Conservation (phyloP, 2,797 vertebrate genomes). For the Aldrovandia affinis region DNA sequence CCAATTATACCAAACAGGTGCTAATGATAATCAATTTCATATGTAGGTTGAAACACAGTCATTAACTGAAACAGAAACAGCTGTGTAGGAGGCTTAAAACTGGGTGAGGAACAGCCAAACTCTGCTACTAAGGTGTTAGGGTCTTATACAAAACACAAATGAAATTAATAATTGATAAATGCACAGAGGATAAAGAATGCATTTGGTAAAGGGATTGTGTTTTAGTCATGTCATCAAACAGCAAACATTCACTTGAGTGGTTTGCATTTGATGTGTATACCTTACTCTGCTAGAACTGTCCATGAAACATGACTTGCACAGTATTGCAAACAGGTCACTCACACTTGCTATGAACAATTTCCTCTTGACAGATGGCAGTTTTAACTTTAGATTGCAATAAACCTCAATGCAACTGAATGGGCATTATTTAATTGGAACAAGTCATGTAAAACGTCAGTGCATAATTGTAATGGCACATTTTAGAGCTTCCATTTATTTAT, state of each 20-base stretch:
- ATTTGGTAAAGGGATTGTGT: background rate
- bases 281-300: background rate
- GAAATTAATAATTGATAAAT: slow-evolving; percentile 57
- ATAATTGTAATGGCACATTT: slow-evolving; percentile 49
- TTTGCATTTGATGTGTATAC: background rate
- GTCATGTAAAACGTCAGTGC: slow-evolving; percentile 63
- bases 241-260: background rate
- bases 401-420: slow-evolving; percentile 43
- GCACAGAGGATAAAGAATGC: slow-evolving; percentile 25
- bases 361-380: background rate
- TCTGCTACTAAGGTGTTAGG: too few relatives aligned
- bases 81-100: background rate
- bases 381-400: slow-evolving; percentile 51
- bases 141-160: too few relatives aligned
- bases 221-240: background rate
- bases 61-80: too few relatives aligned
- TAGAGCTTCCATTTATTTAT: slow-evolving; percentile 46
- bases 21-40: too few relatives aligned
- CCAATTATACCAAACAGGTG: too few relatives aligned
- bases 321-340: background rate
- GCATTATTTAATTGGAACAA: slow-evolving; percentile 65
- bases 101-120: too few relatives aligned
- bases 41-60: too few relatives aligned
- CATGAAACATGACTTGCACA: background rate
- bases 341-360: slow-evolving; percentile 11